phyloP scores from a whole-genome alignment of 2,113 vertebrate species.

The Mohoua ochrocephala region DNA sequence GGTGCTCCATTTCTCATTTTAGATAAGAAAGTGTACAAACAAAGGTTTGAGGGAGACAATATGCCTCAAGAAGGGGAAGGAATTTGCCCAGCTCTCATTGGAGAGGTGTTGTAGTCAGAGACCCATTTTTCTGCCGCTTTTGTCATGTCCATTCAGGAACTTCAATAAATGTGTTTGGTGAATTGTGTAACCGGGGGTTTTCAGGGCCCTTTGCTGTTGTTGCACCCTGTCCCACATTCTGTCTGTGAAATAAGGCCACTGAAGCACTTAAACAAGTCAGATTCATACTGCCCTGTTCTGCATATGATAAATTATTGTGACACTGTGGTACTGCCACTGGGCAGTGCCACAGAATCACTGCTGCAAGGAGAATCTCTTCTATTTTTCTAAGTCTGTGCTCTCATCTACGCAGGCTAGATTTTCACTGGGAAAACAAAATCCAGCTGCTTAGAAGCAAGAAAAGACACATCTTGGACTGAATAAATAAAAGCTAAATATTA shows the following conservation, averaged over 20 bases:
- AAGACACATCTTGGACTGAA: slow-evolving; percentile 15
- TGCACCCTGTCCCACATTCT: slow-evolving; percentile 4
- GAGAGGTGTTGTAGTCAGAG: neutral
- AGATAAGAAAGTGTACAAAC: slow-evolving; percentile 48
- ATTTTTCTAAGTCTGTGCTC: neutral
- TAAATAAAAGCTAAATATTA: slow-evolving; percentile 33
- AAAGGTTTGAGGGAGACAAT: slow-evolving; percentile 5
- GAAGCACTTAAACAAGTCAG: slow-evolving; percentile 62
- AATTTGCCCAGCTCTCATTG: neutral
- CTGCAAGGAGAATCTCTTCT: slow-evolving; percentile 33
- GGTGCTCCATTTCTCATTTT: slow-evolving; percentile 9
- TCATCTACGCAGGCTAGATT: neutral
- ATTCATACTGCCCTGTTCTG: slow-evolving; percentile 27
- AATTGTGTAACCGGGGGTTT: neutral
- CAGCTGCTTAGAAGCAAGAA: slow-evolving; percentile 46
- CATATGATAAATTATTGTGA: slow-evolving; percentile 46
- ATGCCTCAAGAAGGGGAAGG: neutral
- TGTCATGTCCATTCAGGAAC: neutral
- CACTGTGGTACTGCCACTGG: slow-evolving; percentile 47
- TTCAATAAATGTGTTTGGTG: neutral
- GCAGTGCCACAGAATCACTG: slow-evolving; percentile 49
- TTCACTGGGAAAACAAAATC: slow-evolving; percentile 38
- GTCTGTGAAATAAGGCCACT: slow-evolving; percentile 54
- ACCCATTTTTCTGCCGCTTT: neutral
- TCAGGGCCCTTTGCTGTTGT: neutral